Percentiles rank a stretch among this genome's conserved stretches.
These are phyloP conservation scores for Diarsia mendica DNA, from an alignment of 2,888 invertebrate species.

Conservation along the genomic window DNA sequence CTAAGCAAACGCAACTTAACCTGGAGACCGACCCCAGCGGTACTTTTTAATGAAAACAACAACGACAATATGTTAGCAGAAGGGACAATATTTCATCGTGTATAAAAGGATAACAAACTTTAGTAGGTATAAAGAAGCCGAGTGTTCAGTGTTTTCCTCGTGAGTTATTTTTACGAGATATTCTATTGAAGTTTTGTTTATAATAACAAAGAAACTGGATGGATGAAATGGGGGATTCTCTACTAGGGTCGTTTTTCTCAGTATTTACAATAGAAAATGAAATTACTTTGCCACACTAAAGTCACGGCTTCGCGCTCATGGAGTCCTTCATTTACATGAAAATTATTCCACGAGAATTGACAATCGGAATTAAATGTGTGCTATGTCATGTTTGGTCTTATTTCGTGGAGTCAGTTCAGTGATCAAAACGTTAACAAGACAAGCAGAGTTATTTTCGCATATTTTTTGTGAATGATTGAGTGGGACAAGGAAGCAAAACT, in stretches of 20 bases:
- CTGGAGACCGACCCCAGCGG: too few species aligned
- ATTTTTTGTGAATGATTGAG: too few species aligned
- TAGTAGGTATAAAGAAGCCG: neutral
- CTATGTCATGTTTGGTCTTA: neutral
- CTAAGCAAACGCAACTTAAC: too few species aligned
- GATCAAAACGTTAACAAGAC: neutral
- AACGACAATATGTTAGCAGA: neutral
- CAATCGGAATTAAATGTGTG: neutral
- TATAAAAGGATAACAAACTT: constrained; percentile 18
- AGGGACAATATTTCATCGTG: constrained; percentile 17
- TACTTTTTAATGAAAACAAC: too few species aligned
- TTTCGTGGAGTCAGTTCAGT: neutral
- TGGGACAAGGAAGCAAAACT: neutral
- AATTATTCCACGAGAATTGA: neutral
- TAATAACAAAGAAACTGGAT: constrained; percentile 2
- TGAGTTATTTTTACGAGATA: constrained; percentile 8
- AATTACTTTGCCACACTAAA: neutral
- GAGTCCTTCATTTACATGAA: neutral
- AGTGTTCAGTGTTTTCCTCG: constrained; percentile 1
- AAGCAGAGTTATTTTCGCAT: neutral
- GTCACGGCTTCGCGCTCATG: neutral
- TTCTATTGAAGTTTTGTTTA: neutral
- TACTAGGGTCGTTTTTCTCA: neutral
- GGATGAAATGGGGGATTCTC: neutral
- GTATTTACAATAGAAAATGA: neutral